These are phyloP conservation scores for Baronia brevicornis DNA, from an alignment of 2,888 invertebrate genomes.

Conservation along the genomic window DNA sequence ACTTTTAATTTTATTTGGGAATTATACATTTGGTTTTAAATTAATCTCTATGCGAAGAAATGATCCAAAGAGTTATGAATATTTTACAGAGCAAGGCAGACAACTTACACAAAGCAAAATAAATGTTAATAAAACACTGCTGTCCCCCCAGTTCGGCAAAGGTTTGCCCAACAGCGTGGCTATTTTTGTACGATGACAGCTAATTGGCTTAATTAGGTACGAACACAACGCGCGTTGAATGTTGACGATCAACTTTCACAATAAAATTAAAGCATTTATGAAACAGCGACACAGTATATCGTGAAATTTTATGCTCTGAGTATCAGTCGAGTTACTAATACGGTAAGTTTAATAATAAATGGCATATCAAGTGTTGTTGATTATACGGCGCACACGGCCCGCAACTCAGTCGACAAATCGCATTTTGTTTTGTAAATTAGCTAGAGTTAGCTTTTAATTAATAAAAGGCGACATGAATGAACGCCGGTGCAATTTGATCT, in stretches of 20 bases:
- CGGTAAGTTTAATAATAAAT: slow-evolving; percentile 14
- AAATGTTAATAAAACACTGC: too few species aligned
- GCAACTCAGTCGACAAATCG: slow-evolving; percentile 15
- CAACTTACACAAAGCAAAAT: too few species aligned
- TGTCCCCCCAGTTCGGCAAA: slow-evolving; percentile 1
- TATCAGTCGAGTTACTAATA: slow-evolving; percentile 13
- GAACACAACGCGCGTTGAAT: slow-evolving; percentile 10
- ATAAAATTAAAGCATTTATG: too few species aligned
- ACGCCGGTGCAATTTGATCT: slow-evolving; percentile 13
- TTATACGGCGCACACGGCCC: slow-evolving; percentile 5
- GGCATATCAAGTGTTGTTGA: slow-evolving; percentile 14
- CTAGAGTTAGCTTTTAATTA: slow-evolving; percentile 12
- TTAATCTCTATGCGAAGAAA: too few species aligned
- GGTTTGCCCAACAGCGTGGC: slow-evolving; percentile 6
- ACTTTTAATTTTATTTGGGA: too few species aligned
- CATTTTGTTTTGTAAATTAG: slow-evolving; percentile 13
- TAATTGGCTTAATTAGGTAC: slow-evolving; percentile 11
- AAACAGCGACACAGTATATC: too few species aligned
- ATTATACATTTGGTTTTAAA: too few species aligned
- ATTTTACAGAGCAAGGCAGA: too few species aligned
- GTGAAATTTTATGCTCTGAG: too few species aligned
- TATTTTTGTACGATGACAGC: slow-evolving; percentile 4
- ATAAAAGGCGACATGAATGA: slow-evolving; percentile 15
- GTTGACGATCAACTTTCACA: slow-evolving; percentile 5
- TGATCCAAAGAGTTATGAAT: too few species aligned